A percentile compares a stretch with the other conserved stretches of the same genome.
Conservation (phyloP, 2,797 vertebrate species). For the Schizopygopsis pylzovi region DNA sequence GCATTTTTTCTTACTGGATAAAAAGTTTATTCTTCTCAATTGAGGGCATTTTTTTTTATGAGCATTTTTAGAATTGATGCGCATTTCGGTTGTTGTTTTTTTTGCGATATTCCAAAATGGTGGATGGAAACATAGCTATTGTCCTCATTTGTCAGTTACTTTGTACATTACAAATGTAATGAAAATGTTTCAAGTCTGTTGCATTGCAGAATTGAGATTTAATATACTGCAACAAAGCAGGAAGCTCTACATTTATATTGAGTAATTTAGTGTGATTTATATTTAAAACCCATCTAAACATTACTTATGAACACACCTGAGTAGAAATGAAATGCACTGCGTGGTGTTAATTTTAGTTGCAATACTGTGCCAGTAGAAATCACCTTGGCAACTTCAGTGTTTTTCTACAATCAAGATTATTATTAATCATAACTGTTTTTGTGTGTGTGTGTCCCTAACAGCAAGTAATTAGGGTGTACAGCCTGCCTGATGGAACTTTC, state of each 20-base stretch:
- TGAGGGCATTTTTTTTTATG: no score
- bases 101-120: no score
- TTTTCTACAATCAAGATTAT: neutral
- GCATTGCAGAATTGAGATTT: neutral
- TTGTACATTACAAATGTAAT: no score
- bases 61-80: no score
- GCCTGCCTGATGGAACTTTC: conserved; percentile 96
- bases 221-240: neutral
- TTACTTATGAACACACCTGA: neutral
- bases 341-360: conserved; percentile 1
- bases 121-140: no score
- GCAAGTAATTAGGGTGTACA: conserved; percentile 98
- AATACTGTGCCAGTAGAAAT: neutral
- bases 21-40: no score
- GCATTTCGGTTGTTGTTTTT: no score
- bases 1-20: no score
- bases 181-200: neutral
- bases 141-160: no score
- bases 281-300: neutral
- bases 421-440: neutral
- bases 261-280: neutral
- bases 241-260: neutral
- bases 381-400: neutral
- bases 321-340: neutral
- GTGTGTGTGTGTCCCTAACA: conserved; percentile 60